These are phyloP conservation scores for Hydroisotoma schaefferi DNA, from an alignment of 2,888 invertebrate genomes.

Conservation along the genomic window DNA sequence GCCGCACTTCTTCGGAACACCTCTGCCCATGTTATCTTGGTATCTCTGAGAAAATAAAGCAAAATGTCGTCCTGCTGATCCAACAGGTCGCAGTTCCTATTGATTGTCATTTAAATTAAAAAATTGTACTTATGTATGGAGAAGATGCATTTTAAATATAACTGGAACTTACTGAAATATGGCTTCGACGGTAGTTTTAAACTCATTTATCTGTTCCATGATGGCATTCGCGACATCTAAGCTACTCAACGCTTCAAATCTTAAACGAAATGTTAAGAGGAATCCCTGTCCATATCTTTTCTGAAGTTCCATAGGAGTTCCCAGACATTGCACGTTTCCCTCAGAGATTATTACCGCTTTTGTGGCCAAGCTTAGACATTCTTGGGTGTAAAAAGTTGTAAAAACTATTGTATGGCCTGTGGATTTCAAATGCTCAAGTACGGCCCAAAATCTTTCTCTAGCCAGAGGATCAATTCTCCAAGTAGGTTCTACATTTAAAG, in stretches of 20 bases:
- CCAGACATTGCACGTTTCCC: conserved; percentile 37
- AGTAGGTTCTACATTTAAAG: conserved; percentile 18
- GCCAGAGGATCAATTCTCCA: conserved; percentile 17
- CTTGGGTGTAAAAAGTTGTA: conserved; percentile 35
- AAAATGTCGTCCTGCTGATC: conserved; percentile 42
- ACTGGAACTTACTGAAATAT: conserved; percentile 23
- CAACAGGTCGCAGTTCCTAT: conserved; percentile 27
- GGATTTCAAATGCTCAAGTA: conserved; percentile 28
- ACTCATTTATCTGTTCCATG: conserved; percentile 23
- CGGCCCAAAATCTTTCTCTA: conserved; percentile 35
- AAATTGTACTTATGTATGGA: background rate
- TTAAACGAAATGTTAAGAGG: conserved; percentile 24
- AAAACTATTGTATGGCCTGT: conserved; percentile 33
- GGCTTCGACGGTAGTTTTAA: conserved; percentile 22
- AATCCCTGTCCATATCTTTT: conserved; percentile 31
- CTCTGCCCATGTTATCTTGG: conserved; percentile 27
- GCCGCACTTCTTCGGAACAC: conserved; percentile 19
- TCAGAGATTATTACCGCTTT: conserved; percentile 32
- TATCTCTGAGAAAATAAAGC: conserved; percentile 37
- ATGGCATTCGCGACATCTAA: conserved; percentile 27
- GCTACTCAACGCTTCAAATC: conserved; percentile 25
- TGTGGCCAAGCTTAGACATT: conserved; percentile 25
- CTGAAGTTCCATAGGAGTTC: conserved; percentile 26
- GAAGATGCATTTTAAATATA: background rate
- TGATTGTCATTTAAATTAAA: background rate